Evolutionary conservation across 2,888 invertebrate species (phyloP), one percentile per base, ranked within the genome.

Genomic region (Callinectes sapidus): DNA sequence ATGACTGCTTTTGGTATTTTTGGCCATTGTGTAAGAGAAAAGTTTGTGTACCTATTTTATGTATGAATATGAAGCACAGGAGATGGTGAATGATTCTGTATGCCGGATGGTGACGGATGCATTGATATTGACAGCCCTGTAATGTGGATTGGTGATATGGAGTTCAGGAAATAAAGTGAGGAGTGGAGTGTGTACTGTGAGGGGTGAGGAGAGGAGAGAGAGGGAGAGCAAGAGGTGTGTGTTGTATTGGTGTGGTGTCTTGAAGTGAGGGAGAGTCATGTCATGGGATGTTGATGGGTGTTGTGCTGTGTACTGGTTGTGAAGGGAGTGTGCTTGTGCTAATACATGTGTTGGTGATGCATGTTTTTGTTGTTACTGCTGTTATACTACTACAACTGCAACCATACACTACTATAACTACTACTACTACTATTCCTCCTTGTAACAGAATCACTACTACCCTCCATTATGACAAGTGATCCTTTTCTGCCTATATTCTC

Each of bases 341-440:
- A 23, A 23, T 18, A 23, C 23, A 23, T 61, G 5, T 23, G 18
- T 18, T 23, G 61, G 3, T 61, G 10, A 28, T 77, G 3, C 0
- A 32, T 32, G 10, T 5, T 77, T 0, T 13, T 77, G 18, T 2
- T 81, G 35, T 16, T 81, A 48, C 48, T 54, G 28, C 86, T 1
- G 42, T 32, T n/a, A 86, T n/a, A 86, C 18, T 48, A n/a, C 14
- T 39, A 39, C 86, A 10, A 5, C 18, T 28, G 42, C 3, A 23
- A 18, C 48, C 48, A 18, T 28, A 5, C 10, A 42, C 87, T 86
- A 86, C 86, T 48, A 86, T 42, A n/a, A 86, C 18, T 48, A 87
- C 87, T 87, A 87, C 87, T 42, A 23, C 87, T 54, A 48, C 28
- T 54, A n/a, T 13, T 87, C 28, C 71, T 71, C 28, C 71, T 77